phyloP scores from a whole-genome alignment of 2,797 vertebrate genomes.

The Falco berigora region DNA sequence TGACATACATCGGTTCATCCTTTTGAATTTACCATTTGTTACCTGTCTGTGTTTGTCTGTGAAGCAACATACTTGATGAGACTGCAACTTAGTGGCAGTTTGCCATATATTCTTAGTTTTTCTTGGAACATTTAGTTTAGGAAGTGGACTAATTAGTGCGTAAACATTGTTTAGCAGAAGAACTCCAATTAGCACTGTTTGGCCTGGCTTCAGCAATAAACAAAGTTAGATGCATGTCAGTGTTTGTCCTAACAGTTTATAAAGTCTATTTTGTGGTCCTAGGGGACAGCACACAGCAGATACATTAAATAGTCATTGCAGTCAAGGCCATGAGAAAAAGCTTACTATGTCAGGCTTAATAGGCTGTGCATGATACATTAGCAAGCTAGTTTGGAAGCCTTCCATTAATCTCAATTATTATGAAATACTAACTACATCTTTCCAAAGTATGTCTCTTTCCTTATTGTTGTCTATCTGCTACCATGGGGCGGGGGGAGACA shows the following conservation, averaged over 20 bases:
- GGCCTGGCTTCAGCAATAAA: constrained; percentile 64
- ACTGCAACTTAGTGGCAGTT: constrained; percentile 74
- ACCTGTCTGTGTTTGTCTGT: neutral
- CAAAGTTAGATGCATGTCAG: constrained; percentile 64
- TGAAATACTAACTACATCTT: constrained; percentile 13
- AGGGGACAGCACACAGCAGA: constrained; percentile 20
- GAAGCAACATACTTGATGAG: constrained; percentile 63
- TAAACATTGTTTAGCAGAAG: constrained; percentile 80
- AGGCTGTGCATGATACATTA: constrained; percentile 19
- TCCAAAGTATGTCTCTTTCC: neutral
- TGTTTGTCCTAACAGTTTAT: constrained; percentile 66
- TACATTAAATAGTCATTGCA: constrained; percentile 34
- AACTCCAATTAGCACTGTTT: constrained; percentile 78
- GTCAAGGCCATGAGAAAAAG: constrained; percentile 51
- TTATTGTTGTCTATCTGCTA: neutral
- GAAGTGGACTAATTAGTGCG: constrained; percentile 84
- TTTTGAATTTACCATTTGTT: neutral
- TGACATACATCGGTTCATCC: neutral
- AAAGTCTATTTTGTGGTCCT: constrained; percentile 43
- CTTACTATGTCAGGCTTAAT: constrained; percentile 39
- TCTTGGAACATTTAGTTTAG: constrained; percentile 83
- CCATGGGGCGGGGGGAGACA: neutral
- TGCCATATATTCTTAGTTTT: constrained; percentile 78
- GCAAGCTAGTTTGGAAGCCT: constrained; percentile 4
- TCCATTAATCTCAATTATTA: constrained; percentile 59